Conservation (phyloP, 2,888 invertebrate genomes). For the Timema podura region DNA sequence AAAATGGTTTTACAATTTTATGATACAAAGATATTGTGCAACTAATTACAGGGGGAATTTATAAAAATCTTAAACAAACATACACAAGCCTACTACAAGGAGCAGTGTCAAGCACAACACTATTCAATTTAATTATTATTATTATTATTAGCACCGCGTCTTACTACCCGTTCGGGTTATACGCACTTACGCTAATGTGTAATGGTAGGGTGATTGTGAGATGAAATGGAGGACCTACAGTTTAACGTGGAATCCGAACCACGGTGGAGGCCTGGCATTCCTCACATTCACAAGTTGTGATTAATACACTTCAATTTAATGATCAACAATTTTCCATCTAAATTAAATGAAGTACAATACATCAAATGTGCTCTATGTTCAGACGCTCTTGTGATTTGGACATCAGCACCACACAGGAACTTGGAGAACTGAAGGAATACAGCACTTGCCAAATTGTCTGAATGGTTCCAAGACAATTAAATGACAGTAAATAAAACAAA, state of each 20-base stretch:
- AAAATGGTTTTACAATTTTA: slow-evolving; percentile 4
- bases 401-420: slow-evolving; percentile 12
- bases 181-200: no score
- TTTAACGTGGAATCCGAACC: no score
- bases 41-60: slow-evolving; percentile 5
- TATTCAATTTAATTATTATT: not conserved
- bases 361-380: slow-evolving; percentile 9
- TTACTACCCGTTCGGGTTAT: no score
- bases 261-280: no score
- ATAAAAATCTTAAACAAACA: slow-evolving; percentile 5
- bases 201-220: no score
- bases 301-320: no score
- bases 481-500: slow-evolving; percentile 8
- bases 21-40: slow-evolving; percentile 8
- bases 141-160: no score
- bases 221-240: no score
- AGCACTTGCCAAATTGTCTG: not conserved
- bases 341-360: slow-evolving; percentile 3
- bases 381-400: slow-evolving; percentile 10
- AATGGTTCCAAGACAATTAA: slow-evolving; percentile 9
- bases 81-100: slow-evolving; percentile 3
- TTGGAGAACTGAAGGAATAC: not conserved
- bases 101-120: no score
- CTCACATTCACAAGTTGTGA: no score
- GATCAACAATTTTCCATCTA: slow-evolving; percentile 8